phyloP scores from a whole-genome alignment of 2,888 invertebrate species.

The Lottia scabra region DNA sequence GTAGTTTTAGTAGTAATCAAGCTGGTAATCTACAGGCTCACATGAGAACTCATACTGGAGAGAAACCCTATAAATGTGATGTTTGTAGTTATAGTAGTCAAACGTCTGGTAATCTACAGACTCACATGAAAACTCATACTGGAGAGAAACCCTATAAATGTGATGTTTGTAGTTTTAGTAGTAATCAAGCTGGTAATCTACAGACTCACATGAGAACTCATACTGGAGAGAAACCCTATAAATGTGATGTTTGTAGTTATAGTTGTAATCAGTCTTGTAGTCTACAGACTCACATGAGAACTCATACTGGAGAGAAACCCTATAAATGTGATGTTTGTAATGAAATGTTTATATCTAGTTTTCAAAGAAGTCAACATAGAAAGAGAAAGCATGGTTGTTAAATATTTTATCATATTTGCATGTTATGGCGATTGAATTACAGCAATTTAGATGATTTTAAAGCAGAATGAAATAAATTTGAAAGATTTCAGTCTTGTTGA shows the following conservation, averaged over 20 bases:
- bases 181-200: conserved; percentile 2
- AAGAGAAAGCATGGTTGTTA: too few relatives aligned
- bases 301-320: background rate
- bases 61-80: conserved; percentile 11
- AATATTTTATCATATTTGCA: too few relatives aligned
- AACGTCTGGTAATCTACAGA: background rate
- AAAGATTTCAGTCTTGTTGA: too few relatives aligned
- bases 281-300: conserved; percentile 10
- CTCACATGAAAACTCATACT: conserved; percentile 20
- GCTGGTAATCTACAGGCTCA: too few relatives aligned
- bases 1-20: too few relatives aligned
- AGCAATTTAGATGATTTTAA: too few relatives aligned
- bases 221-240: conserved; percentile 13
- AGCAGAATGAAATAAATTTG: too few relatives aligned
- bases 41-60: conserved; percentile 11
- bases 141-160: conserved; percentile 18
- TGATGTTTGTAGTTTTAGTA: conserved; percentile 22
- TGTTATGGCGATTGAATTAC: too few relatives aligned
- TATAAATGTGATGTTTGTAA: too few relatives aligned
- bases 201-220: conserved; percentile 22
- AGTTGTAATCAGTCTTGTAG: background rate
- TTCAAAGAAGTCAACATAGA: too few relatives aligned
- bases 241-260: conserved; percentile 26
- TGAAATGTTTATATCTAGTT: too few relatives aligned
- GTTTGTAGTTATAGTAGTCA: conserved; percentile 11